A percentile compares a stretch with the other conserved stretches of the same genome.
These are phyloP conservation scores for Dipodomys merriami DNA, from an alignment of 2,113 vertebrate species.

Conservation along the genomic window DNA sequence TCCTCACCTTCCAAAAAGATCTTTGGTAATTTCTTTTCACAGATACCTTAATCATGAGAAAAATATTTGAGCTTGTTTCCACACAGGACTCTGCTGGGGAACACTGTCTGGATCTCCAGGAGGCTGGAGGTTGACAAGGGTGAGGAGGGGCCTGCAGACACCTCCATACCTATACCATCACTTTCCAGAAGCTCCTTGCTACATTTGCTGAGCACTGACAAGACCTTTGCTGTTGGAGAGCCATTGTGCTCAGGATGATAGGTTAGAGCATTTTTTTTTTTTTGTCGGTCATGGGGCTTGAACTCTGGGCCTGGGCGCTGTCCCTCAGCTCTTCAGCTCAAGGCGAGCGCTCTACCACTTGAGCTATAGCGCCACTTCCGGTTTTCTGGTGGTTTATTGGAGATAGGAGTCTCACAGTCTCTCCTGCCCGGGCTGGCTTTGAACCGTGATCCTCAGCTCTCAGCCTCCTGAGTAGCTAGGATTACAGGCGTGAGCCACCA, in stretches of 20 bases:
- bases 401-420: too few relatives aligned
- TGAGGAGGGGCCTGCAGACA: background rate
- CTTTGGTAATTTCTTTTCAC: slow-evolving; percentile 3
- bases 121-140: background rate
- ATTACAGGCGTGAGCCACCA: too few relatives aligned
- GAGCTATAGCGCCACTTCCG: too few relatives aligned
- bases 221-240: background rate
- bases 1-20: background rate
- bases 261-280: too few relatives aligned
- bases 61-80: background rate
- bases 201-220: background rate
- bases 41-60: slow-evolving; percentile 20
- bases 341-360: too few relatives aligned
- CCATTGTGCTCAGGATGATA: background rate
- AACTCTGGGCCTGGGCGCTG: too few relatives aligned
- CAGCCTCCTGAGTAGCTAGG: too few relatives aligned
- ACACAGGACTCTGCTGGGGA: background rate
- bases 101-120: background rate
- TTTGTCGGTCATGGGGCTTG: too few relatives aligned
- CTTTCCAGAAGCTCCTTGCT: background rate
- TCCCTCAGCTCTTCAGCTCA: too few relatives aligned
- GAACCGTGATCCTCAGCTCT: too few relatives aligned
- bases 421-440: too few relatives aligned
- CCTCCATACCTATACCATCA: background rate
- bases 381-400: too few relatives aligned